Conservation (phyloP, 2,888 invertebrate species). For the Epiperipatus broadwayi region DNA sequence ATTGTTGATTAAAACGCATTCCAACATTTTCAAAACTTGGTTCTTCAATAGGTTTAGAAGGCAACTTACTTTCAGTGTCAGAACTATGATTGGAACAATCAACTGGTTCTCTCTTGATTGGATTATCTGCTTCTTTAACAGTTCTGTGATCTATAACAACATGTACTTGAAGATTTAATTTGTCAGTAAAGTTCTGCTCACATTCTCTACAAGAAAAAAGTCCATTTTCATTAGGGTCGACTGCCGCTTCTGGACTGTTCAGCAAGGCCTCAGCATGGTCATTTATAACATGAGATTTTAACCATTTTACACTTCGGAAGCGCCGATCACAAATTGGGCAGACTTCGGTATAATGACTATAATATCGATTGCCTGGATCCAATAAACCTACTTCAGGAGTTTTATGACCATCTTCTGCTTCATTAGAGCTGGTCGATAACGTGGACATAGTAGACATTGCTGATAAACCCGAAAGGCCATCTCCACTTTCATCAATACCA, state of each 20-base stretch:
- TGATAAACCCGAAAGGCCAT: too few species aligned
- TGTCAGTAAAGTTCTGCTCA: conserved; percentile 27
- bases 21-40: conserved; percentile 14
- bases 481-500: conserved; percentile 53
- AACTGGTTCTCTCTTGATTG: not conserved
- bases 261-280: conserved; percentile 41
- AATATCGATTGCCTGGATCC: conserved; percentile 18
- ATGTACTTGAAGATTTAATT: conserved; percentile 30
- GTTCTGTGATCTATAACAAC: conserved; percentile 32
- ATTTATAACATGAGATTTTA: conserved; percentile 63
- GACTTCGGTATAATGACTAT: conserved; percentile 35
- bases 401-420: too few species aligned
- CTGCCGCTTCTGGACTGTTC: too few species aligned
- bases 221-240: conserved; percentile 8
- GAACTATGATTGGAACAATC: not conserved
- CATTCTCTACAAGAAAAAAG: conserved; percentile 25
- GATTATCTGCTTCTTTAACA: conserved; percentile 10
- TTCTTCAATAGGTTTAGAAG: conserved; percentile 19
- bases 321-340: conserved; percentile 69
- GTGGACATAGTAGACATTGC: not conserved
- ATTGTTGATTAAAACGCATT: conserved; percentile 10
- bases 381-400: conserved; percentile 18
- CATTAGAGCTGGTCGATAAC: conserved; percentile 10
- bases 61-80: too few species aligned
- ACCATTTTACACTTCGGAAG: conserved; percentile 67